Conservation (phyloP, 1,140 invertebrate species). For the Danaus melanippus region DNA sequence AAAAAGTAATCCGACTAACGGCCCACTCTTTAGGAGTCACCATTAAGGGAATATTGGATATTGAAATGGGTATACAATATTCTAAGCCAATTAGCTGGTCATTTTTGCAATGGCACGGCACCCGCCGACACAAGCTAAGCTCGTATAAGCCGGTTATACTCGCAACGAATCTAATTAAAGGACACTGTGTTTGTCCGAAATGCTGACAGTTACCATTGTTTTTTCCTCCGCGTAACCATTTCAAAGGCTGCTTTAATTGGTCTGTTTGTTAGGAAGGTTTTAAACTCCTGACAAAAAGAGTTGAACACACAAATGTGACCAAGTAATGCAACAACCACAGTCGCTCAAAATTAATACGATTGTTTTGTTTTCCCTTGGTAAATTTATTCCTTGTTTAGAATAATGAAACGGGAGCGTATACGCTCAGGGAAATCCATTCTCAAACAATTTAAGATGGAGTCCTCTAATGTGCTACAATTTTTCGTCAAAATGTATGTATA, state of each 20-base stretch:
- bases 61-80: constrained; percentile 58
- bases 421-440: constrained; percentile 60
- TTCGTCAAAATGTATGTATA: constrained; percentile 50
- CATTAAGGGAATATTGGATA: constrained; percentile 63
- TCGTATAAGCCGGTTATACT: constrained; percentile 63
- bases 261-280: constrained; percentile 44
- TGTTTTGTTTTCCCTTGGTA: constrained; percentile 65
- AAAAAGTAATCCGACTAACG: constrained; percentile 25
- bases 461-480: constrained; percentile 57
- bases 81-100: constrained; percentile 69
- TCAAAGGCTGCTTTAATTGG: constrained; percentile 51
- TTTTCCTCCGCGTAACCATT: constrained; percentile 44
- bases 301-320: constrained; percentile 50
- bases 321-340: constrained; percentile 58
- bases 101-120: constrained; percentile 64
- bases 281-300: constrained; percentile 31
- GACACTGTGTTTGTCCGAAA: constrained; percentile 57
- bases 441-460: constrained; percentile 57
- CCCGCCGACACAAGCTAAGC: constrained; percentile 53
- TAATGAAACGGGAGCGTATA: constrained; percentile 60
- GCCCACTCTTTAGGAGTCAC: constrained; percentile 38
- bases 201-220: constrained; percentile 63
- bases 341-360: constrained; percentile 64
- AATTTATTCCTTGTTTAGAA: constrained; percentile 67
- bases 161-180: constrained; percentile 69